Conservation (phyloP, 2,113 vertebrate genomes). For the Carassius gibelio region DNA sequence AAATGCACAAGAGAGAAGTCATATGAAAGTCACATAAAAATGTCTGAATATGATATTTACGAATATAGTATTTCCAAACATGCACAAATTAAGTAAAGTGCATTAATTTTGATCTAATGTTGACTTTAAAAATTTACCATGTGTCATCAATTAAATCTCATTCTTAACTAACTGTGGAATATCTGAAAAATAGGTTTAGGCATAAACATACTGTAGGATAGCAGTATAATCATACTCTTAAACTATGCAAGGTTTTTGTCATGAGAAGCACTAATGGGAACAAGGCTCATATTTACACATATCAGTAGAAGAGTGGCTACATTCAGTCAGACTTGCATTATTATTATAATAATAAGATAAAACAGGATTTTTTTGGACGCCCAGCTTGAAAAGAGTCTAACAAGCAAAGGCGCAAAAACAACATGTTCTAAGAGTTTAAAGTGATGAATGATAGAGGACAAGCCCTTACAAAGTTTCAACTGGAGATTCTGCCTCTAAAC, state of each 20-base stretch:
- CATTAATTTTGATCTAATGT: neutral
- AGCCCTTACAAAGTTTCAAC: neutral
- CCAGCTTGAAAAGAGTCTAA: constrained; percentile 18
- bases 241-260: neutral
- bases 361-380: neutral
- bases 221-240: neutral
- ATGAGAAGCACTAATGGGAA: neutral
- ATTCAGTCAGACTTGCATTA: constrained; percentile 25
- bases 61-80: neutral
- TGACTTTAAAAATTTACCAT: neutral
- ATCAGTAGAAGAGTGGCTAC: neutral
- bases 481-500: neutral
- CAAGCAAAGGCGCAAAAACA: constrained; percentile 37
- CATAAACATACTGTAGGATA: neutral
- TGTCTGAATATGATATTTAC: neutral
- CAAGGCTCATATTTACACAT: neutral
- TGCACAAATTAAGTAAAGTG: neutral
- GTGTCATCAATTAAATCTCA: neutral
- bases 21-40: neutral
- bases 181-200: neutral
- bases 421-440: neutral
- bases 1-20: neutral
- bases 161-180: neutral
- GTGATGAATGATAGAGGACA: constrained; percentile 2
- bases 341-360: constrained; percentile 15